Evolutionary conservation across 2,888 invertebrate species (phyloP).

Genomic region (Hemistola chrysoprasaria): DNA sequence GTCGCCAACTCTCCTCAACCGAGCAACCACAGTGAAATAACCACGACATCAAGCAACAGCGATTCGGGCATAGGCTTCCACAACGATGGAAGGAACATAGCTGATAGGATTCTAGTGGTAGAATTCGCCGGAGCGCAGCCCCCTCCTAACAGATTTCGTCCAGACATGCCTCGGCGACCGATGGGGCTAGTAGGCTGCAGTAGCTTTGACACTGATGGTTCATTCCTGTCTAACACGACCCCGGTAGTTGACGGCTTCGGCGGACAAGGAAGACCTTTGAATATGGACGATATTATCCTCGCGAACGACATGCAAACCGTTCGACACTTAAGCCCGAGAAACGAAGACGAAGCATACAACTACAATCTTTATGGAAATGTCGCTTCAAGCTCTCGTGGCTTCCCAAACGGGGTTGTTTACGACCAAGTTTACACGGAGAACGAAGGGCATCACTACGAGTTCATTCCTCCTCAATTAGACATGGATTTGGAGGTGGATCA

Average conservation of each 20-base stretch:
- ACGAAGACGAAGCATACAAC: slow-evolving; percentile 75
- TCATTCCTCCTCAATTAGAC: slow-evolving; percentile 53
- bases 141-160: slow-evolving; percentile 54
- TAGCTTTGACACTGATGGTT: slow-evolving; percentile 70
- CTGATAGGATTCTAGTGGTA: slow-evolving; percentile 89
- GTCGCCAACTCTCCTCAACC: slow-evolving; percentile 92
- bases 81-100: slow-evolving; percentile 92
- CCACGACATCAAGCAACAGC: slow-evolving; percentile 94
- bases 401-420: slow-evolving; percentile 59
- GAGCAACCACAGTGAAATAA: slow-evolving; percentile 90
- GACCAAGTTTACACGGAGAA: slow-evolving; percentile 73
- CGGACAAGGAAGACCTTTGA: slow-evolving; percentile 71
- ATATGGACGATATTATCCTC: slow-evolving; percentile 67
- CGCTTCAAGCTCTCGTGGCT: slow-evolving; percentile 53
- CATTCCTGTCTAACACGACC: slow-evolving; percentile 73
- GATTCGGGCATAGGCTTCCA: slow-evolving; percentile 98
- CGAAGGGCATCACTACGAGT: slow-evolving; percentile 69
- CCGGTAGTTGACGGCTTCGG: slow-evolving; percentile 78
- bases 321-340: slow-evolving; percentile 53
- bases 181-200: slow-evolving; percentile 67
- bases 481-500: slow-evolving; percentile 59
- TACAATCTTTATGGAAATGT: slow-evolving; percentile 66
- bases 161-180: slow-evolving; percentile 63
- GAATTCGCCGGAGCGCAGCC: slow-evolving; percentile 84
- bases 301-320: slow-evolving; percentile 60